phyloP scores from a whole-genome alignment of 2,797 vertebrate species.

The Aplochiton taeniatus region DNA sequence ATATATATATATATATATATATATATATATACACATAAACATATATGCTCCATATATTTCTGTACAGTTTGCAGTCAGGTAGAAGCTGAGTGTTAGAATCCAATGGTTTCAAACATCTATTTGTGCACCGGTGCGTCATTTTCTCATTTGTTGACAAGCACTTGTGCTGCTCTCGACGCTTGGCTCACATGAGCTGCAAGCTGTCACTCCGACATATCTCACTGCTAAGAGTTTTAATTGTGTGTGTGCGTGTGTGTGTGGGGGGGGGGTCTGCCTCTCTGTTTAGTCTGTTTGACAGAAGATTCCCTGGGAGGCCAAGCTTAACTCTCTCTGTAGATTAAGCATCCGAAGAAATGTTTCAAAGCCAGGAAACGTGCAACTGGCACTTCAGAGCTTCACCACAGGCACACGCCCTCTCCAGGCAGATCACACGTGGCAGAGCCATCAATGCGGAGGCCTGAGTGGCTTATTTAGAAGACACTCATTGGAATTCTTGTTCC shows the following conservation, averaged over 20 bases:
- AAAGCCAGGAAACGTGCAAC: not conserved
- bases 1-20: no score
- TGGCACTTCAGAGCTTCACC: not conserved
- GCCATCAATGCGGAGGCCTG: not conserved
- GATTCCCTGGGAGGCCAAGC: constrained; percentile 24
- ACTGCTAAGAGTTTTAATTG: constrained; percentile 5
- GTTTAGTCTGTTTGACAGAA: constrained; percentile 36
- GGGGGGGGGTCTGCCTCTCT: constrained; percentile 27
- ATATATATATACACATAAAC: no score
- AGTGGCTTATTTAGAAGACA: not conserved
- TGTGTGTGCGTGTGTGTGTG: not conserved
- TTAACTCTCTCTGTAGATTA: not conserved
- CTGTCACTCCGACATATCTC: constrained; percentile 33
- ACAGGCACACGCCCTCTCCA: not conserved
- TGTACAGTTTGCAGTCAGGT: no score
- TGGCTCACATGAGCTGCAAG: not conserved
- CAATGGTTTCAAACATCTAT: no score
- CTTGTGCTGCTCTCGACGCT: no score
- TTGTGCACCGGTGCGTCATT: no score
- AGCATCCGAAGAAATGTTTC: constrained; percentile 11
- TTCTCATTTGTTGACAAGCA: no score
- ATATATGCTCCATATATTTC: no score
- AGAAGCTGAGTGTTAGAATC: no score
- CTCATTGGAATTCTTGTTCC: constrained; percentile 3
- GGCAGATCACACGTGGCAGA: not conserved